These are phyloP conservation scores for Onychorhynchus coronatus DNA, from an alignment of 2,113 vertebrate species.

Conservation along the genomic window DNA sequence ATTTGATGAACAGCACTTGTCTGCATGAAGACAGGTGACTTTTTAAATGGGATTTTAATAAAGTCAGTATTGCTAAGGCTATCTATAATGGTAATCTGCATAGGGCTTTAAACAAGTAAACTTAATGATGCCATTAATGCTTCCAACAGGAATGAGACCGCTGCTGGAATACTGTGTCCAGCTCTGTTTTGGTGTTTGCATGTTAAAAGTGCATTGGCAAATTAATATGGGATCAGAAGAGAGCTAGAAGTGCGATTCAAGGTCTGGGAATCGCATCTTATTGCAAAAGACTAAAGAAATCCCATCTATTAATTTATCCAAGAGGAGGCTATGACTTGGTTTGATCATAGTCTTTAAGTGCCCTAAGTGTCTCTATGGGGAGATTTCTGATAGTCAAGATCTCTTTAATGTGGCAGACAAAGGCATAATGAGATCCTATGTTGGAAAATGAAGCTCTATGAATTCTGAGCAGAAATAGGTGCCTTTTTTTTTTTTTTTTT, in stretches of 20 bases:
- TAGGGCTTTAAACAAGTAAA: slow-evolving; percentile 40
- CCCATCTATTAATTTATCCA: slow-evolving; percentile 60
- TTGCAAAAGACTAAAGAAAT: slow-evolving; percentile 50
- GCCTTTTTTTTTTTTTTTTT: background rate
- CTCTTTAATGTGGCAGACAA: slow-evolving; percentile 67
- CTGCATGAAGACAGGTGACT: slow-evolving; percentile 11
- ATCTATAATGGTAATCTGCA: slow-evolving; percentile 45
- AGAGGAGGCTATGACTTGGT: slow-evolving; percentile 55
- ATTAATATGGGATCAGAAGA: slow-evolving; percentile 36
- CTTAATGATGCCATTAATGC: slow-evolving; percentile 27
- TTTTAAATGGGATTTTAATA: slow-evolving; percentile 61
- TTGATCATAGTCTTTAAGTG: slow-evolving; percentile 66
- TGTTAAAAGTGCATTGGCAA: slow-evolving; percentile 1
- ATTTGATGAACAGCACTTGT: slow-evolving; percentile 37
- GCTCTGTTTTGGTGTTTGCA: slow-evolving; percentile 5
- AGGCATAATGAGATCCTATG: slow-evolving; percentile 64
- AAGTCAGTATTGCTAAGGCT: slow-evolving; percentile 32
- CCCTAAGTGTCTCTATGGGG: slow-evolving; percentile 64
- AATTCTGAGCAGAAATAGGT: slow-evolving; percentile 38
- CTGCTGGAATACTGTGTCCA: background rate
- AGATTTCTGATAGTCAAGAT: slow-evolving; percentile 64
- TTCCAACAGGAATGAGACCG: background rate
- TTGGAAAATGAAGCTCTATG: slow-evolving; percentile 28
- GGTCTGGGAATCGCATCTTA: slow-evolving; percentile 34
- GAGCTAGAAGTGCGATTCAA: slow-evolving; percentile 1